phyloP scores from a whole-genome alignment of 2,888 invertebrate genomes.

The Sesia apiformis region DNA sequence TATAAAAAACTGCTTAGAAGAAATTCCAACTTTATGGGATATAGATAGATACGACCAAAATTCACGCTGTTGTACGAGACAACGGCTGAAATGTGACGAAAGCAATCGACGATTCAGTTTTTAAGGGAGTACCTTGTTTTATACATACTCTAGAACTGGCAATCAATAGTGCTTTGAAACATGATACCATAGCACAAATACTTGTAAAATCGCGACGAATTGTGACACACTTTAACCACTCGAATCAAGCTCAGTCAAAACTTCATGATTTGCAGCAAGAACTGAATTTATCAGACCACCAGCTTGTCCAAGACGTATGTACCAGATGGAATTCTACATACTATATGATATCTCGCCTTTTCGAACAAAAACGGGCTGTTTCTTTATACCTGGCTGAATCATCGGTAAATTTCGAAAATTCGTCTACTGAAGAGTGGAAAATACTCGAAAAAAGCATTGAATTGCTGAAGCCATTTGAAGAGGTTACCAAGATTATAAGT shows the following conservation, averaged over 20 bases:
- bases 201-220: not conserved
- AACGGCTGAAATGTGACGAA: too few species aligned
- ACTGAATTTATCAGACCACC: constrained; percentile 4
- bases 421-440: constrained; percentile 4
- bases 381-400: constrained; percentile 2
- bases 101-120: constrained; percentile 1
- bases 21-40: constrained; percentile 1
- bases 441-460: not conserved
- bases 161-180: not conserved
- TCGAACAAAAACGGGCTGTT: constrained; percentile 4
- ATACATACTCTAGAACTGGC: not conserved
- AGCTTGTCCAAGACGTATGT: constrained; percentile 4
- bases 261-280: constrained; percentile 2
- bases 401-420: constrained; percentile 3
- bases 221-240: constrained; percentile 1
- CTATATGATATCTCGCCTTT: constrained; percentile 4
- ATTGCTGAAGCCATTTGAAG: not conserved
- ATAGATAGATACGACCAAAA: too few species aligned
- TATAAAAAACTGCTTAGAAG: constrained; percentile 1
- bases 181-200: not conserved
- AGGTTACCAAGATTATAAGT: not conserved
- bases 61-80: too few species aligned
- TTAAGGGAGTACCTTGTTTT: not conserved
- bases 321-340: too few species aligned
- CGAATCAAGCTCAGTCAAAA: not conserved